A percentile compares a stretch with the other conserved stretches of the same genome.
Conservation (phyloP, 2,888 invertebrate species). For the Sipha maydis region DNA sequence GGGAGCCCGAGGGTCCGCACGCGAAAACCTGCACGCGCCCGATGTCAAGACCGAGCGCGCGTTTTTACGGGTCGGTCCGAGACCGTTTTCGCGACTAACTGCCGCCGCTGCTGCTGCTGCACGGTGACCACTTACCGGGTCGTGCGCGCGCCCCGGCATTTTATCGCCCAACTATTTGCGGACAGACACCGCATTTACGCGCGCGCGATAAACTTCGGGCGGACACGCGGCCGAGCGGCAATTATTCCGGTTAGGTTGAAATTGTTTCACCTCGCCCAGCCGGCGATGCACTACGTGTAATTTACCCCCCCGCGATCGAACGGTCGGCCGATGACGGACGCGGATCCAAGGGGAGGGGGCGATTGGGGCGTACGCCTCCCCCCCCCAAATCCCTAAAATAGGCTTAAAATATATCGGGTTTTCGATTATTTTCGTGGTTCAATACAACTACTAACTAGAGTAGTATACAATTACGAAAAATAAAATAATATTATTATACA, state of each 20-base stretch:
- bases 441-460: no score
- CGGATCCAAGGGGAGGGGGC: no score
- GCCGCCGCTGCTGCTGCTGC: no score
- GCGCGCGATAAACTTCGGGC: background rate
- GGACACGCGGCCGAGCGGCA: background rate
- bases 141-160: background rate
- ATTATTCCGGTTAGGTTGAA: background rate
- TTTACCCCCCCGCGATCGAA: no score
- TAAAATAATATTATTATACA: no score
- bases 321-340: no score
- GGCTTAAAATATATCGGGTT: no score
- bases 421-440: no score
- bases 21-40: background rate
- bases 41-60: background rate
- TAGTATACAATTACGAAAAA: no score
- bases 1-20: no score
- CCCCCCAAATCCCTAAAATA: no score
- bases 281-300: background rate
- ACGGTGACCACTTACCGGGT: background rate
- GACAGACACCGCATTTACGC: background rate
- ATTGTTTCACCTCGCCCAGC: background rate
- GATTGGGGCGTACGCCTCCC: no score
- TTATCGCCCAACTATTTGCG: slow-evolving; percentile 22
- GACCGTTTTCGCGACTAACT: background rate
- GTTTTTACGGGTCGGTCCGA: background rate